A percentile compares a stretch with the other conserved stretches of the same genome.
Evolutionary conservation across 2,797 vertebrate species (phyloP).

Genomic region (Melanotaenia parkinsoni): DNA sequence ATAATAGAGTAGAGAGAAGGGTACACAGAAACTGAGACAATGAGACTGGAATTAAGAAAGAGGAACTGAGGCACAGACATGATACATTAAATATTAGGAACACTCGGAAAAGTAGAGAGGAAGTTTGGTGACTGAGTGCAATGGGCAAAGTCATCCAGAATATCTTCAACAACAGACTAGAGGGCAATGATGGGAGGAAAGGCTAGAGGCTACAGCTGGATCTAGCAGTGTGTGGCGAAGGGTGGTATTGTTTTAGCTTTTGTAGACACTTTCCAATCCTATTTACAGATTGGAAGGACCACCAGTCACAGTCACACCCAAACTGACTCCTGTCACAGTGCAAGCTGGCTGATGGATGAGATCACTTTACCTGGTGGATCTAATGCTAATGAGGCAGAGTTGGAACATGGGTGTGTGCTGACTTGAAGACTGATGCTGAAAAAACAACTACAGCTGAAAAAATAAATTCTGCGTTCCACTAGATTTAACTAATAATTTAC

Average conservation of each 20-base stretch:
- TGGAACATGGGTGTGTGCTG: conserved; percentile 40
- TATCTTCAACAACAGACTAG: conserved; percentile 35
- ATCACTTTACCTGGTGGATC: conserved; percentile 49
- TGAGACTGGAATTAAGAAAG: conserved; percentile 34
- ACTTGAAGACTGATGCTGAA: conserved; percentile 27
- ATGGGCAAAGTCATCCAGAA: conserved; percentile 26
- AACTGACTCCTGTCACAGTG: conserved; percentile 50
- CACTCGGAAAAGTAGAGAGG: conserved; percentile 9
- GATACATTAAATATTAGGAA: conserved; percentile 42
- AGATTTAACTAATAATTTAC: conserved; percentile 41
- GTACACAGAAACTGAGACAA: conserved; percentile 13
- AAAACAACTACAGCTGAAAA: not conserved
- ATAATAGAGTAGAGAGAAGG: conserved; percentile 24
- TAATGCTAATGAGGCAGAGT: conserved; percentile 50
- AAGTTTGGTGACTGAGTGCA: conserved; percentile 29
- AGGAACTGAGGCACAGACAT: conserved; percentile 22
- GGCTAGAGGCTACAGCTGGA: conserved; percentile 46
- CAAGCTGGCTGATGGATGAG: conserved; percentile 65
- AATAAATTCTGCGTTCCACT: conserved; percentile 14
- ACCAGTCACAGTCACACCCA: conserved; percentile 45
- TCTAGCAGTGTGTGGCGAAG: conserved; percentile 55
- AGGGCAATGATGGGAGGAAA: conserved; percentile 30
- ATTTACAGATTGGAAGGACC: conserved; percentile 59
- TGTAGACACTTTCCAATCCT: conserved; percentile 48
- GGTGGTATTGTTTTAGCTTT: conserved; percentile 67